Conservation (phyloP, 2,797 vertebrate species). For the Euthynnus affinis region DNA sequence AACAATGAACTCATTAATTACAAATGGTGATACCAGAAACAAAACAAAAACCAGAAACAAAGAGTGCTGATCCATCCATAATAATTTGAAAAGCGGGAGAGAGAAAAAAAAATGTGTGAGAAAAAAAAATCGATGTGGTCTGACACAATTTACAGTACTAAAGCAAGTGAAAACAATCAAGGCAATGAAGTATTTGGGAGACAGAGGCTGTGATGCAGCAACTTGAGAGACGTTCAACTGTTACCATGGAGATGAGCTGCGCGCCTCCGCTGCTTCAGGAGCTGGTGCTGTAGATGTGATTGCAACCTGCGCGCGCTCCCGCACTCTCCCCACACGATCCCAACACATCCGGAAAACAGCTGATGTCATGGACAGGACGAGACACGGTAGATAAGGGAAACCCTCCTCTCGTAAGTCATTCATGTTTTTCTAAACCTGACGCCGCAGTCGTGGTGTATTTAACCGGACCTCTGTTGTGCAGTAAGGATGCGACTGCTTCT, state of each 20-base stretch:
- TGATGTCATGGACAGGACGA: slow-evolving; percentile 75
- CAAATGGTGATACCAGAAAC: too few relatives aligned
- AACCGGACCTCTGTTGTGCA: background rate
- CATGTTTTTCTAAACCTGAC: slow-evolving; percentile 31
- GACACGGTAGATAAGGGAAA: slow-evolving; percentile 61
- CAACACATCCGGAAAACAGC: slow-evolving; percentile 71
- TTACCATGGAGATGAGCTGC: slow-evolving; percentile 75
- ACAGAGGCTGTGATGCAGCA: slow-evolving; percentile 29
- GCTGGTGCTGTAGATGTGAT: slow-evolving; percentile 77
- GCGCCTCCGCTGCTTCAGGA: slow-evolving; percentile 71
- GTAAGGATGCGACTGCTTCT: slow-evolving; percentile 43
- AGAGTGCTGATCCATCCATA: too few relatives aligned
- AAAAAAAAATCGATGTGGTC: background rate
- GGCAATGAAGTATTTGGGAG: background rate
- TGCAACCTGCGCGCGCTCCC: slow-evolving; percentile 78
- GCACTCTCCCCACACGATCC: slow-evolving; percentile 55
- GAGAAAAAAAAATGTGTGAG: background rate
- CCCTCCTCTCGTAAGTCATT: slow-evolving; percentile 77
- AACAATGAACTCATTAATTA: background rate
- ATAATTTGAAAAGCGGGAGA: too few relatives aligned
- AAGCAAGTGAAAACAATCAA: background rate
- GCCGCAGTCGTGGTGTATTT: background rate
- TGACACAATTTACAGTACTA: background rate
- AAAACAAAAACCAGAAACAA: too few relatives aligned
- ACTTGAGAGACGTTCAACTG: slow-evolving; percentile 28